These are phyloP conservation scores for Sardinella longiceps DNA, from an alignment of 2,797 vertebrate genomes.

Conservation along the genomic window DNA sequence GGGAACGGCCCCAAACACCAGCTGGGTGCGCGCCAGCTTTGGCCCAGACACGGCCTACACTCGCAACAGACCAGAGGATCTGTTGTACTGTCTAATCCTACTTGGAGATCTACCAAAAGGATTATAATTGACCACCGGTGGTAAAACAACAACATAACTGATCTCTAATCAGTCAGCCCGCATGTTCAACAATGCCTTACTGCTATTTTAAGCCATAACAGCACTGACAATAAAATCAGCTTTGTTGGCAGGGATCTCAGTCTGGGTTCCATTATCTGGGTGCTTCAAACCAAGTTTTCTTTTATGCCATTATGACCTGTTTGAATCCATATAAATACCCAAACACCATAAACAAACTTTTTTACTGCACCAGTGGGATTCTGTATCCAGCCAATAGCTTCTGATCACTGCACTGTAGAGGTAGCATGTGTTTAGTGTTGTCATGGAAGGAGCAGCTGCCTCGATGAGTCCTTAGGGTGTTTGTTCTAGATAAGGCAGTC, in stretches of 20 bases:
- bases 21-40: not conserved
- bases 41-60: not conserved
- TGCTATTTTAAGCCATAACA: not conserved
- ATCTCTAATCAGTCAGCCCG: not conserved
- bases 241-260: not conserved
- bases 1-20: not conserved
- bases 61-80: not conserved
- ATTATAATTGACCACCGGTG: not conserved
- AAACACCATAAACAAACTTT: not conserved
- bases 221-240: not conserved
- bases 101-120: not conserved
- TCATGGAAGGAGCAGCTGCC: not conserved
- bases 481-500: not conserved
- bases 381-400: not conserved
- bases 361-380: too few species aligned
- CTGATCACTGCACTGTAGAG: not conserved
- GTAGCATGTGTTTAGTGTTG: not conserved
- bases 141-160: not conserved
- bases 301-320: not conserved
- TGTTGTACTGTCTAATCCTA: not conserved
- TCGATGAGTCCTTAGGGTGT: not conserved
- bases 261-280: not conserved
- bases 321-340: not conserved
- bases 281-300: too few species aligned
- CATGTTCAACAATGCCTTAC: not conserved